phyloP scores from a whole-genome alignment of 2,797 vertebrate species.

The Muraenolepis orangiensis region DNA sequence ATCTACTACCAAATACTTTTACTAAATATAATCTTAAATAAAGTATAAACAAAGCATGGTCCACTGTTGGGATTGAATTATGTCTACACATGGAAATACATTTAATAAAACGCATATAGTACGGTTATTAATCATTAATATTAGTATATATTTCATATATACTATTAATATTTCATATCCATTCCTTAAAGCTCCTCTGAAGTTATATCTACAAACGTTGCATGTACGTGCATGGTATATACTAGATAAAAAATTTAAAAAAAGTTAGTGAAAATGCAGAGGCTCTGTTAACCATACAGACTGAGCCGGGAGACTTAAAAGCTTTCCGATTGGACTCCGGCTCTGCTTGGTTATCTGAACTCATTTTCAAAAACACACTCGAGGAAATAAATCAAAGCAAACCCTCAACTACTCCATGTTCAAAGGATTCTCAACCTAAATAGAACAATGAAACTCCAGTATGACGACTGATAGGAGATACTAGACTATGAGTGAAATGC shows the following conservation, averaged over 20 bases:
- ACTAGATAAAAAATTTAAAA: background rate
- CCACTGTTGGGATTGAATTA: too few relatives aligned
- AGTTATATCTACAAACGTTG: background rate
- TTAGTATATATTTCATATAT: background rate
- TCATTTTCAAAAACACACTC: slow-evolving; percentile 4
- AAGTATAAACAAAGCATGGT: background rate
- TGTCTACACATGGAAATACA: background rate
- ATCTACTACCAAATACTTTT: too few relatives aligned
- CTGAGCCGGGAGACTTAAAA: background rate
- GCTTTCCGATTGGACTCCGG: background rate
- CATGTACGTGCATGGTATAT: too few relatives aligned
- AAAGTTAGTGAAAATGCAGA: slow-evolving; percentile 1
- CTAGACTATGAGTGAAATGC: background rate
- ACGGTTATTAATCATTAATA: background rate
- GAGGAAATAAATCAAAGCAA: slow-evolving; percentile 52
- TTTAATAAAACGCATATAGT: background rate
- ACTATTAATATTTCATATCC: background rate
- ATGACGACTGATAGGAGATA: background rate
- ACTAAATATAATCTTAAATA: background rate
- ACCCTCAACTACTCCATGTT: slow-evolving; percentile 35
- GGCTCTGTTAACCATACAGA: background rate
- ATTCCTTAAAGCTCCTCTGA: background rate
- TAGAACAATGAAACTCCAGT: background rate
- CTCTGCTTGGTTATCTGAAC: background rate
- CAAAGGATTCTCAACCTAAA: background rate